Evolutionary conservation across 2,113 vertebrate species (phyloP).

Genomic region (Chamaetylas fuelleborni): DNA sequence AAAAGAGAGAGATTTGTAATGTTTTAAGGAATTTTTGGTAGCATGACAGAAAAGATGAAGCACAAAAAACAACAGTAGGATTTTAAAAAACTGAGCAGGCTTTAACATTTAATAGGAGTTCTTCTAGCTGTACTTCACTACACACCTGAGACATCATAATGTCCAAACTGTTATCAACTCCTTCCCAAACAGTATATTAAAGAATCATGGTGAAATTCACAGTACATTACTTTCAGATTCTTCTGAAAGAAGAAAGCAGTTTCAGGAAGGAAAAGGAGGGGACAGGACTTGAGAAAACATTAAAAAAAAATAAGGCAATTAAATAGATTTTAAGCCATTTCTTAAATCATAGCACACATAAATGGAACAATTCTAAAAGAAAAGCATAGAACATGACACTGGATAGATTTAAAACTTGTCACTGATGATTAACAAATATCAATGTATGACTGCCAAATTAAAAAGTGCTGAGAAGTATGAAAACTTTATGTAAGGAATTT

Average conservation of each 20-base stretch:
- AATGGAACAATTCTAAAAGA: background rate
- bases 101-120: background rate
- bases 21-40: background rate
- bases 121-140: background rate
- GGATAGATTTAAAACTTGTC: background rate
- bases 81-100: rapidly evolving
- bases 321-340: background rate
- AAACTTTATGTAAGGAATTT: background rate
- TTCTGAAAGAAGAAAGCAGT: background rate
- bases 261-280: background rate
- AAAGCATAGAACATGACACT: background rate
- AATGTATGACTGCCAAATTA: background rate
- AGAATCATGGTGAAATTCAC: background rate
- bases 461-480: background rate
- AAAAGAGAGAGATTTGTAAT: background rate
- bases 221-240: background rate
- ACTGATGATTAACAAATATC: background rate
- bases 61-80: background rate
- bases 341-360: background rate
- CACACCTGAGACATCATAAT: background rate
- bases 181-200: background rate
- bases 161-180: background rate
- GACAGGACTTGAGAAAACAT: background rate
- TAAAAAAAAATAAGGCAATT: background rate
- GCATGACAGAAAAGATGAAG: background rate